Evolutionary conservation across 1,140 invertebrate genomes (phyloP), one percentile per base, ranked within the genome.

Genomic region (Antheraea pernyi): DNA sequence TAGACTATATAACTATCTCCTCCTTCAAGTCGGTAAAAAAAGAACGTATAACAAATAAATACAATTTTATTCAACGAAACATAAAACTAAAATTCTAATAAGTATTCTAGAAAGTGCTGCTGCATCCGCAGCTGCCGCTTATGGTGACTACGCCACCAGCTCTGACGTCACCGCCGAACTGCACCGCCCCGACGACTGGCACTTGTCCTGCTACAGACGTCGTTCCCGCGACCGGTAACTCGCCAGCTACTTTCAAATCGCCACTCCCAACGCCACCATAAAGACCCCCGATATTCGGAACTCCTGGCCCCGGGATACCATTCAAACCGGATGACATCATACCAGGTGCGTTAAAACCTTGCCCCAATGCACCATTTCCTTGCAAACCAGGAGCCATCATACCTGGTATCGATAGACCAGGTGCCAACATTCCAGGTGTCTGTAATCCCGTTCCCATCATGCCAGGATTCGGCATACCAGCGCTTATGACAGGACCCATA

Each of bases 71-170:
- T 61, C 19, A 19, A 61, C 30, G 30, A 13, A 61, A 19, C 19
- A 30, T 22, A 61, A 61, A 22, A 6, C n/a, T 61, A 61, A 61
- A n/a, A 61, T 61, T 30, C 7, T 61, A 19, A 18, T 61, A 61
- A 42, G 19, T 19, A 61, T 22, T 13, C 59, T 61, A 61, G 39
- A 42, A 19, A 9, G 19, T 61, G 11, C 59, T 22, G 19, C 80
- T 76, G 61, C 79, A 82, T 9, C 77, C 78, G 19, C 78, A 83
- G 61, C 72, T 74, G 30, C 83, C 83, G 63, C 71, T 65, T 62
- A 85, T 83, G 63, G 81, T 65, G 36, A 83, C 82, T 6, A 76
- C 63, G n/a, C 83, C 83, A 74, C 68, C 75, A 39, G 82, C 83
- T 48, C 76, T 78, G 2, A 83, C 46, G 19, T 71, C 72, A 42